Evolutionary conservation across 2,797 vertebrate genomes (phyloP), one percentile per base, ranked within the genome.

Genomic region (Todus mexicanus): DNA sequence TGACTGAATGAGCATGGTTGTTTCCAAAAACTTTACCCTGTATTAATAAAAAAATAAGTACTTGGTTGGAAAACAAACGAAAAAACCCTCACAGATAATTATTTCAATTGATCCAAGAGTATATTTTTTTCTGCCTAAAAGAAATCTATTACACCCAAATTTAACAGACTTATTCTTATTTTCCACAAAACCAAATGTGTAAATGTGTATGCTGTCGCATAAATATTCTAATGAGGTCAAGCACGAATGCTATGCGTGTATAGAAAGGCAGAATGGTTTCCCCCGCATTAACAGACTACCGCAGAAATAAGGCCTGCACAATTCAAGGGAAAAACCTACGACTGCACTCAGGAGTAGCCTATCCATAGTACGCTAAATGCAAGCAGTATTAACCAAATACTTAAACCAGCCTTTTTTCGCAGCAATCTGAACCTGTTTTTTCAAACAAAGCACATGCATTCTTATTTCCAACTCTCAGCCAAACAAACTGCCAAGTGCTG

Each of bases 351-450:
- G 9, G 10, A 86, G 10, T 7, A 53, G 7, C 6, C 3, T 42
- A 22, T 31, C 31, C 48, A 7, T 13, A n/a, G 9, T 8, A 56
- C 4, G 3, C 20, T 65, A 56, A 59, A 72, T 79, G 10, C 6
- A 60, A 80, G 11, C 4, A 1, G 45, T 53, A 53, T 0, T 0
- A 90, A 69, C 4, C 8, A 23, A 70, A 22, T 33, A 57, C 3
- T 66, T 31, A 9, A 15, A 13, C 57, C 4, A 63, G 7, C 4
- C 15, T 25, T 43, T 63, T n/a, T 7, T 18, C 23, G 7, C 18
- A 35, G 18, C 57, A 57, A 61, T 45, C 22, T 37, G 2, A 66
- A 68, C 21, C 7, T 20, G 1, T 9, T 40, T 80, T 68, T 60
- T 31, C 22, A 27, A 75, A 74, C 7, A 19, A 64, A 60, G 25